Conservation (phyloP, 2,888 invertebrate species). For the Harpalus rufipes region DNA sequence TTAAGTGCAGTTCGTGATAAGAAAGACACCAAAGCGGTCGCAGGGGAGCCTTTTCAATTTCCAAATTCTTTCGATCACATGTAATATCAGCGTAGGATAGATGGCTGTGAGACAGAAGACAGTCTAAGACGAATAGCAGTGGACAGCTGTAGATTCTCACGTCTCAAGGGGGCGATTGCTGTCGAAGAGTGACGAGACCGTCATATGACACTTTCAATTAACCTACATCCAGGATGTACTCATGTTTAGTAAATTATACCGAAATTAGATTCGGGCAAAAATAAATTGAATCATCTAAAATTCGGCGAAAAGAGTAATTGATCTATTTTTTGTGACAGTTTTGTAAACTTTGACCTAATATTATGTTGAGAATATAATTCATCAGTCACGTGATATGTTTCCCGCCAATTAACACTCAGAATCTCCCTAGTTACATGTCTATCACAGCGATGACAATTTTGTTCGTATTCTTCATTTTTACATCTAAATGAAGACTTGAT, state of each 20-base stretch:
- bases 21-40: conserved; percentile 44
- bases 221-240: background rate
- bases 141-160: conserved; percentile 53
- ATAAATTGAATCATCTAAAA: no score
- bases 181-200: conserved; percentile 49
- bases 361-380: no score
- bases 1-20: conserved; percentile 51
- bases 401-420: no score
- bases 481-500: no score
- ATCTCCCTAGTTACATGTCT: no score
- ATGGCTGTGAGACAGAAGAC: conserved; percentile 1
- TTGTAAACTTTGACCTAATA: no score
- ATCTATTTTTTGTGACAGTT: no score
- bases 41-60: conserved; percentile 59
- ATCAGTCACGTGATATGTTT: no score
- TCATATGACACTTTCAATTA: conserved; percentile 60
- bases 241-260: background rate
- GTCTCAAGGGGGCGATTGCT: conserved; percentile 59
- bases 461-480: no score
- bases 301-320: no score
- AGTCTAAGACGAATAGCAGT: conserved; percentile 45
- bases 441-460: no score
- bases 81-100: conserved; percentile 50
- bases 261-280: background rate
- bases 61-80: conserved; percentile 63